Base-by-base conservation (phyloP, 2,113 vertebrate species). In the Forbesichthys papilliferus region DNA sequence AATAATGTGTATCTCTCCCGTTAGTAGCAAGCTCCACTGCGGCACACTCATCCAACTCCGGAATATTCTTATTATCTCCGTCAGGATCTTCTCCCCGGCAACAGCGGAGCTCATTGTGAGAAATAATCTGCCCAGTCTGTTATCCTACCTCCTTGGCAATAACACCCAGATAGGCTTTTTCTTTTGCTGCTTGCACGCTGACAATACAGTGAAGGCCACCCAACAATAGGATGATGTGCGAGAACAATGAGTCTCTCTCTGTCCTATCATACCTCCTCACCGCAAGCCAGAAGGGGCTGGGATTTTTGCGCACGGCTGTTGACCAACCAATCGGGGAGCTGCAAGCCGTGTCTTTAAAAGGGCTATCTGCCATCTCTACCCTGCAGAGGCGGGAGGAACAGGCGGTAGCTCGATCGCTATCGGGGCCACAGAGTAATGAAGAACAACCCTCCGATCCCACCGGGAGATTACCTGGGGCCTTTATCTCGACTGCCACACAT, bases 1-100 rank as follows among this genome's bases (percentile, higher is more conserved):
- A 85, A 82, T 85, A 85, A 85, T 88, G 86, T 86, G 81, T 88
- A 87, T 87, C 86, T 88, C 33, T 80, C 86, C 87, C 84, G 75
- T 88, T 87, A 80, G 79, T 83, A 86, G 80, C 77, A 77, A 71
- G 74, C 76, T 80, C 79, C 52, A 70, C 87, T 90, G 84, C 83
- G 83, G 83, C 80, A 87, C 68, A 72, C 66, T 68, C 80, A 11
- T 86, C 83, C 75, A 80, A 83, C 84, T 73, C 5, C 84, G 88
- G 81, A 90, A 89, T 87, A 89, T 90, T 89, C 87, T 89, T 88
- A 89, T 89, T 85, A 91, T 89, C 88, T 87, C 83, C 80, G 84
- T 79, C 79, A 83, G 82, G 85, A 85, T 86, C 84, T 81, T 87
- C 87, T 84, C 82, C 84, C 82, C 82, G 66, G 86, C 85, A 89